Evolutionary conservation across 2,888 invertebrate species (phyloP), one percentile per base, ranked within the genome.

Genomic region (Drosophila paramelanica): DNA sequence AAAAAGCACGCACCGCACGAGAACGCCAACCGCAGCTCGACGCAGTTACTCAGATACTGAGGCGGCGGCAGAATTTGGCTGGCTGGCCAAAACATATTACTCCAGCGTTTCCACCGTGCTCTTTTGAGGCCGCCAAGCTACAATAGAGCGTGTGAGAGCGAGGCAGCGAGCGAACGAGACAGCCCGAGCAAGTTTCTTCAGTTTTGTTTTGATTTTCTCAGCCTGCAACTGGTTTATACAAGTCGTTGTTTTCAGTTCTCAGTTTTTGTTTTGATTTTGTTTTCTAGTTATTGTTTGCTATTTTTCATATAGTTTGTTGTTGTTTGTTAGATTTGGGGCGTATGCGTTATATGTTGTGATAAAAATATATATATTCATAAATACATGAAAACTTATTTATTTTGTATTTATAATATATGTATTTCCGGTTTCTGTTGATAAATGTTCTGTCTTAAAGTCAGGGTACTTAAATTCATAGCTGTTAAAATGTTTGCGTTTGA

Each of bases 201-300:
- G 69, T 60, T 88, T 89, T 83, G 83, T 89, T 89, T 89, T 88
- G 89, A 70, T 86, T 74, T 68, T 51, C 56, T 46, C 69, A 60
- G 33, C 20, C 68, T 59, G 72, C 86, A 89, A 89, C 89, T 89
- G 80, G 86, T 89, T 84, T 84, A 59, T 55, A 67, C 53, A 50
- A 51, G 58, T 61, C 77, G 70, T 70, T 70, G 64, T 67, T 64
- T 66, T 60, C 36, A 46, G 14, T 13, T 59, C 49, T 47, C 25
- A 13, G 69, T 66, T 65, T 81, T 84, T 78, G 71, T 62, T 72
- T 81, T 65, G 73, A 46, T 79, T 27, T 67, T 49, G 55, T 64
- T 47, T 70, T 68, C 46, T 56, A 47, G 47, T 70, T 71, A 46
- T 64, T 62, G 45, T 71, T 51, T 69, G 64, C 65, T 72, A 45